Percentiles rank a stretch among this genome's conserved stretches.
These are phyloP conservation scores for Osmerus eperlanus DNA, from an alignment of 2,113 vertebrate species.

Conservation along the genomic window DNA sequence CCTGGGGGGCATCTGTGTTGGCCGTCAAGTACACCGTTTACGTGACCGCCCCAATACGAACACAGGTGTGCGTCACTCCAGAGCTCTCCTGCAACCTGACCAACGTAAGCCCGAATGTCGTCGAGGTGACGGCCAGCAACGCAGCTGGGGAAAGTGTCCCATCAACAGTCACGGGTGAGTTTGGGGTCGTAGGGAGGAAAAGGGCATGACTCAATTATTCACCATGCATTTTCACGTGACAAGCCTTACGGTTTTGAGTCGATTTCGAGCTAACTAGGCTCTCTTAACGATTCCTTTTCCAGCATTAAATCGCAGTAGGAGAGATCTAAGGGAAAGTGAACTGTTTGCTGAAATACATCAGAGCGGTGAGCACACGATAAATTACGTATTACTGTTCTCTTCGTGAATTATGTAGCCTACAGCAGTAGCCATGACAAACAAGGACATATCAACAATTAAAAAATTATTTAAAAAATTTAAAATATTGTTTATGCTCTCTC, in stretches of 20 bases:
- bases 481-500: conserved; percentile 6
- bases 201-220: too few relatives aligned
- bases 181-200: too few relatives aligned
- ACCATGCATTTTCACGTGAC: too few relatives aligned
- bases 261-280: background rate
- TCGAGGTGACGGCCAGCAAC: conserved; percentile 67
- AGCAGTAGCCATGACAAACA: too few relatives aligned
- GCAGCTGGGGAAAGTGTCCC: conserved; percentile 45
- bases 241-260: background rate
- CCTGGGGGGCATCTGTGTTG: conserved; percentile 55
- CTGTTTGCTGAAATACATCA: conserved; percentile 2
- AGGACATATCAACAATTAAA: background rate
- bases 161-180: too few relatives aligned
- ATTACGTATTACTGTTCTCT: too few relatives aligned
- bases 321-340: conserved; percentile 40
- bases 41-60: background rate
- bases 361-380: conserved; percentile 15
- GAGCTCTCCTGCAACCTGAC: conserved; percentile 54
- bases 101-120: conserved; percentile 13
- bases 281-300: conserved; percentile 18
- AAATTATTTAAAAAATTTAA: background rate
- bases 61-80: conserved; percentile 56
- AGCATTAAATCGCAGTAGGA: conserved; percentile 42
- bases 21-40: conserved; percentile 64
- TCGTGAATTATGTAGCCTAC: too few relatives aligned